Conservation (phyloP, 2,888 invertebrate genomes). For the Hypsopygia costalis region DNA sequence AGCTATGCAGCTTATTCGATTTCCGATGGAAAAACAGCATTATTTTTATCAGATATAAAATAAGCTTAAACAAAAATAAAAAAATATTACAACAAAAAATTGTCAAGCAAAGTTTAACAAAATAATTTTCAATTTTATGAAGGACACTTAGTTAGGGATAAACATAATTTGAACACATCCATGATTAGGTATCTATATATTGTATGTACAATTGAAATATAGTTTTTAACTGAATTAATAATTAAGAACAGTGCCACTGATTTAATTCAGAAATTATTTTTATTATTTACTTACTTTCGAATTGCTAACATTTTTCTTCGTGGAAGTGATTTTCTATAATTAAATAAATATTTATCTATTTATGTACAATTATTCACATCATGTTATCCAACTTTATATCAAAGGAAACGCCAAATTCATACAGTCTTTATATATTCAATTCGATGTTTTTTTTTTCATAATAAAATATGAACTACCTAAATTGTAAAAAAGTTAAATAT, state of each 20-base stretch:
- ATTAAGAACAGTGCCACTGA: slow-evolving; percentile 19
- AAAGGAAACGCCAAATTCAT: slow-evolving; percentile 31
- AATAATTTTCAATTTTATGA: no score
- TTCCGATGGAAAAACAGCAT: no score
- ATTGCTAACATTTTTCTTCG: slow-evolving; percentile 25
- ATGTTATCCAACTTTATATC: slow-evolving; percentile 21
- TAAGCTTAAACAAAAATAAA: neutral
- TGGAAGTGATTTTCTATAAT: slow-evolving; percentile 27
- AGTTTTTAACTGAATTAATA: neutral
- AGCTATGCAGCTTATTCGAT: no score
- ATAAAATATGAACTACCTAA: no score
- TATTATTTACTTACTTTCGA: slow-evolving; percentile 19
- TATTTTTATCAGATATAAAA: no score
- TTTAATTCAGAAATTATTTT: slow-evolving; percentile 19
- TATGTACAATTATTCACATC: slow-evolving; percentile 16
- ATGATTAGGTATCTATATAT: slow-evolving; percentile 5
- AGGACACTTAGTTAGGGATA: slow-evolving; percentile 30
- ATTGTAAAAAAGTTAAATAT: no score
- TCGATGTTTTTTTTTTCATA: slow-evolving; percentile 21
- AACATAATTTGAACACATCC: slow-evolving; percentile 14
- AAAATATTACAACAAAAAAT: no score
- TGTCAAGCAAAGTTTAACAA: no score
- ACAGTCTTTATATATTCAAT: slow-evolving; percentile 31
- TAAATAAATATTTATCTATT: slow-evolving; percentile 17
- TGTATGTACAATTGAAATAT: neutral